These are phyloP conservation scores for Phorcus lineatus DNA, from an alignment of 2,888 invertebrate species.

Conservation along the genomic window DNA sequence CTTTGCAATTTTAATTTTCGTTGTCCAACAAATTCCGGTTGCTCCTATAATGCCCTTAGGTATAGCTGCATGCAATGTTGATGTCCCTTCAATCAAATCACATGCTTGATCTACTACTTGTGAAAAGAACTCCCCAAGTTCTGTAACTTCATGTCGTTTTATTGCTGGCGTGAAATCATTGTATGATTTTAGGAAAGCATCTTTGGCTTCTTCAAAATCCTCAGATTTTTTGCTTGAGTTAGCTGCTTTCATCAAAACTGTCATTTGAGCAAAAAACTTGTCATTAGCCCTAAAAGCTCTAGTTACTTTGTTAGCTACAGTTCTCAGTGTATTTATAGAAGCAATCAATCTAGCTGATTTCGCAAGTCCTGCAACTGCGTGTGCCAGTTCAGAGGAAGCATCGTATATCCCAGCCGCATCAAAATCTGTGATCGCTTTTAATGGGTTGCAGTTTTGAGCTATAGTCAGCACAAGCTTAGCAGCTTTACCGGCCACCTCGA, in stretches of 20 bases:
- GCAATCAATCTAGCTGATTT: neutral
- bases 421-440: neutral
- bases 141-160: neutral
- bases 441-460: conserved; percentile 1
- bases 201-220: neutral
- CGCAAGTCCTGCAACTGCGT: neutral
- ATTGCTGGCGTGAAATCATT: neutral
- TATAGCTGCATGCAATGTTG: too few species aligned
- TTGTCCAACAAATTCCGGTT: neutral
- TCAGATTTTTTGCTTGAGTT: neutral
- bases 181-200: neutral
- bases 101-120: conserved; percentile 1
- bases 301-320: neutral
- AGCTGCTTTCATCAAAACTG: neutral
- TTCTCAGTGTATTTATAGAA: neutral
- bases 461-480: neutral
- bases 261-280: neutral
- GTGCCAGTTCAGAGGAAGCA: neutral
- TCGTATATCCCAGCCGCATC: neutral
- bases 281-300: neutral
- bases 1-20: neutral
- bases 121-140: neutral
- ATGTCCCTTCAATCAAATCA: neutral
- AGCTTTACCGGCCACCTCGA: neutral
- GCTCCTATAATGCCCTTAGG: too few species aligned